Conservation (phyloP, 2,888 invertebrate species). For the Homarus gammarus region DNA sequence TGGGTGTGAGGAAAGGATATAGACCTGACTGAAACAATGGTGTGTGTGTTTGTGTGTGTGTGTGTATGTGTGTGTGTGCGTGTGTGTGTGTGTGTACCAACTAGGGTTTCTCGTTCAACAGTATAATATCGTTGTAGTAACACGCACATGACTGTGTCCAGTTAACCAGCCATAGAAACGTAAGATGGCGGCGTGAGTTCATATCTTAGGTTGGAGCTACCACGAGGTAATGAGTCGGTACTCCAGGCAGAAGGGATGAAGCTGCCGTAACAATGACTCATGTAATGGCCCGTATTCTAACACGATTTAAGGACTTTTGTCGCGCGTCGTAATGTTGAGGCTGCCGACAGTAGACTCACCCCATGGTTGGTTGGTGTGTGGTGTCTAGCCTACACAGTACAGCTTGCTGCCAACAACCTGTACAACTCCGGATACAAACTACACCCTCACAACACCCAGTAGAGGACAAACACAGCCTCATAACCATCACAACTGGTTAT, state of each 20-base stretch:
- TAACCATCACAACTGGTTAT: no score
- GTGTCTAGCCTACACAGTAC: not conserved
- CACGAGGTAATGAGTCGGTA: conserved; percentile 63
- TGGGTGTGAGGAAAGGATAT: not conserved
- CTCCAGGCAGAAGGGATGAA: conserved; percentile 8
- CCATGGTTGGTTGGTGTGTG: not conserved
- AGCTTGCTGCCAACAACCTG: not conserved
- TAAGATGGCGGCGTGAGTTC: conserved; percentile 60
- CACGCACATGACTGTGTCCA: not conserved
- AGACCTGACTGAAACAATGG: no score
- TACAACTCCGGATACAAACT: not conserved
- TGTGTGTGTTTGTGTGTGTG: not conserved
- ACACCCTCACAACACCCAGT: no score
- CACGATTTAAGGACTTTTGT: not conserved
- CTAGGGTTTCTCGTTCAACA: no score
- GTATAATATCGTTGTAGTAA: no score
- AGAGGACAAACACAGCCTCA: no score
- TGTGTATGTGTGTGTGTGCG: conserved; percentile 5
- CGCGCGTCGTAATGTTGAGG: not conserved
- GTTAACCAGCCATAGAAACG: conserved; percentile 24
- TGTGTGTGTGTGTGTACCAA: not conserved
- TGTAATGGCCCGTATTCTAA: not conserved
- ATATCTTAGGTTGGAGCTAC: conserved; percentile 54
- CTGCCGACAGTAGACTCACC: not conserved
- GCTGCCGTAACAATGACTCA: not conserved